Conservation (phyloP, 2,113 vertebrate genomes). For the Callithrix jacchus region DNA sequence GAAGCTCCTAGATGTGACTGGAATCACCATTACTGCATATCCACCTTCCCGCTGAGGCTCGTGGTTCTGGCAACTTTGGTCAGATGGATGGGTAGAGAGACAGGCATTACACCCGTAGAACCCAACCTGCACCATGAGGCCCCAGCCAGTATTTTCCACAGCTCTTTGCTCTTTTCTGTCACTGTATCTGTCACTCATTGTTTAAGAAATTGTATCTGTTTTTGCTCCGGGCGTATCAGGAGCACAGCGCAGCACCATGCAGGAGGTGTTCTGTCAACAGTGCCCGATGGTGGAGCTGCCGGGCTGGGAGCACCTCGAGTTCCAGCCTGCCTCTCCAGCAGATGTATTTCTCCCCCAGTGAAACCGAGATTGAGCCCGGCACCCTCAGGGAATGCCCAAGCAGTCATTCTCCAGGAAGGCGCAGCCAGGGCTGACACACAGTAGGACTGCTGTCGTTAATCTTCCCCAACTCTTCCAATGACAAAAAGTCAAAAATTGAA, state of each 20-base stretch:
- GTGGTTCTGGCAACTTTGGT: too few species aligned
- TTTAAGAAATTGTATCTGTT: neutral
- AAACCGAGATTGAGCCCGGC: neutral
- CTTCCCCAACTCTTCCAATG: neutral
- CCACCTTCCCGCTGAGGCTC: neutral
- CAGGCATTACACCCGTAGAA: too few species aligned
- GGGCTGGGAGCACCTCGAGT: neutral
- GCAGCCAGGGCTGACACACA: neutral
- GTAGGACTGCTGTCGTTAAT: neutral
- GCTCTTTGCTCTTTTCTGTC: neutral
- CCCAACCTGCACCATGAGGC: fast-evolving
- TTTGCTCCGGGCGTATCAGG: neutral
- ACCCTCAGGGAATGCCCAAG: neutral
- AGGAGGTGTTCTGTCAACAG: neutral
- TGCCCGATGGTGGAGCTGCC: neutral
- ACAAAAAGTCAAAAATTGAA: neutral
- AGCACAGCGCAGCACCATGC: fast-evolving
- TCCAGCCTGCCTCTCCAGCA: neutral
- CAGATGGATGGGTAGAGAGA: neutral
- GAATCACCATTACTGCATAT: too few species aligned
- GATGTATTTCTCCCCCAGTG: neutral
- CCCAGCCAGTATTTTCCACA: neutral
- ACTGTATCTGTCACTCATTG: neutral
- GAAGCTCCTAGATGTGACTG: neutral
- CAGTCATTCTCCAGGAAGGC: neutral